Percentiles rank a stretch among this genome's conserved stretches.
Evolutionary conservation across 2,888 invertebrate species (phyloP).

Genomic region (Beris morrisii): DNA sequence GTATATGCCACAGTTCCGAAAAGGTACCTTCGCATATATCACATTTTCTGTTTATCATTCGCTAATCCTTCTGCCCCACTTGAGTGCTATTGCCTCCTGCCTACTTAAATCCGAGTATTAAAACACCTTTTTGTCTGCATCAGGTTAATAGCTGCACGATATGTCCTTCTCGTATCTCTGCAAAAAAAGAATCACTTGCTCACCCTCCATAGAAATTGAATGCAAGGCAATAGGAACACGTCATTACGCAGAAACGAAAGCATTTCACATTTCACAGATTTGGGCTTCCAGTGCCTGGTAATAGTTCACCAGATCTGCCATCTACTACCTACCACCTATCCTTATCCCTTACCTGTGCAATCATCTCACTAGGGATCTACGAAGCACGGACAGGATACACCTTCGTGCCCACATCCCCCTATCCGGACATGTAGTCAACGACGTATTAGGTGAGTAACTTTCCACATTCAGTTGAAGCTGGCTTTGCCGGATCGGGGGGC

Average conservation of each 20-base stretch:
- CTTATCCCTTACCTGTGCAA: no score
- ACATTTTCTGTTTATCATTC: background rate
- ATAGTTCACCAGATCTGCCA: slow-evolving; percentile 10
- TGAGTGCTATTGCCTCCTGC: slow-evolving; percentile 21
- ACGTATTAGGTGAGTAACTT: no score
- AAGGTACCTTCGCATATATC: no score
- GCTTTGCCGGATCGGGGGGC: no score
- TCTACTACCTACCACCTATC: no score
- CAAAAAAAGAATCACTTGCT: background rate
- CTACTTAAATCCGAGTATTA: slow-evolving; percentile 23
- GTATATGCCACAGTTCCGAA: no score
- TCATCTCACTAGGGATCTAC: no score
- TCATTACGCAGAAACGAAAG: slow-evolving; percentile 21
- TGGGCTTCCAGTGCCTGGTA: background rate
- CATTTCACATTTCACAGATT: slow-evolving; percentile 3
- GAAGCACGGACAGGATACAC: no score
- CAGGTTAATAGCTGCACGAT: background rate
- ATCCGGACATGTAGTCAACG: no score
- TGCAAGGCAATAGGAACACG: slow-evolving; percentile 1
- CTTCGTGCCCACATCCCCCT: no score
- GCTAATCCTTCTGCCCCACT: slow-evolving; percentile 23
- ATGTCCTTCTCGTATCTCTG: background rate
- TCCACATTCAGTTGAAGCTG: no score
- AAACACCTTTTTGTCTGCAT: slow-evolving; percentile 23
- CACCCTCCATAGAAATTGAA: no score